A percentile compares a stretch with the other conserved stretches of the same genome.
Evolutionary conservation across 2,797 vertebrate species (phyloP).

Genomic region (Gymnocypris eckloni): DNA sequence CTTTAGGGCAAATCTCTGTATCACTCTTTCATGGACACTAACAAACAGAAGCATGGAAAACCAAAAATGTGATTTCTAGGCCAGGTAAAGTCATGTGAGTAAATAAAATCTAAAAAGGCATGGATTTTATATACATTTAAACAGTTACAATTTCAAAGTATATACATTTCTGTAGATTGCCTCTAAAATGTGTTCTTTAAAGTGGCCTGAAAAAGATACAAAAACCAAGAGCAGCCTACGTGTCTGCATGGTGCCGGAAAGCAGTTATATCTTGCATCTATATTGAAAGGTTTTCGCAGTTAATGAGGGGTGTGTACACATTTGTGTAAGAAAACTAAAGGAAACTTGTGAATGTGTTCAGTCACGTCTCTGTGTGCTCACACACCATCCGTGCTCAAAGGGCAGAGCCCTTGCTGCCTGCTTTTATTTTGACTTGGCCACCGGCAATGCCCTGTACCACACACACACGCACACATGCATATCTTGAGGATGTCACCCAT

Average conservation of each 20-base stretch:
- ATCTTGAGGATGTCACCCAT: conserved; percentile 54
- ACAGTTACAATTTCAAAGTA: not conserved
- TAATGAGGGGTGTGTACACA: conserved; percentile 49
- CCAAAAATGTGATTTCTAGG: not conserved
- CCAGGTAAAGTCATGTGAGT: not conserved
- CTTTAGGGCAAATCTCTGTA: not conserved
- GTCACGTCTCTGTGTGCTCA: conserved; percentile 67
- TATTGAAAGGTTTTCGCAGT: conserved; percentile 22
- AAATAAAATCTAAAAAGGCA: not conserved
- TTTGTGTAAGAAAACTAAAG: conserved; percentile 49
- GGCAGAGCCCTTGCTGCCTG: conserved; percentile 27
- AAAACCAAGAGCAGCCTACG: not conserved
- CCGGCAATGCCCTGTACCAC: conserved; percentile 42
- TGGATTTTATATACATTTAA: not conserved
- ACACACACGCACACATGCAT: not conserved
- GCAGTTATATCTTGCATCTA: conserved; percentile 29
- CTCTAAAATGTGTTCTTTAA: not conserved
- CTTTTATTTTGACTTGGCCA: conserved; percentile 55
- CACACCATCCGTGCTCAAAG: conserved; percentile 24
- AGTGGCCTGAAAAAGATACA: not conserved
- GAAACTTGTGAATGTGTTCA: conserved; percentile 52
- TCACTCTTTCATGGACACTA: not conserved
- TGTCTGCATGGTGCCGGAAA: conserved; percentile 28
- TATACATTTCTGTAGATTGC: not conserved
- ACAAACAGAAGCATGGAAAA: not conserved